A percentile compares a stretch with the other conserved stretches of the same genome.
Evolutionary conservation across 2,888 invertebrate genomes (phyloP).

Genomic region (Drosophila falleni): DNA sequence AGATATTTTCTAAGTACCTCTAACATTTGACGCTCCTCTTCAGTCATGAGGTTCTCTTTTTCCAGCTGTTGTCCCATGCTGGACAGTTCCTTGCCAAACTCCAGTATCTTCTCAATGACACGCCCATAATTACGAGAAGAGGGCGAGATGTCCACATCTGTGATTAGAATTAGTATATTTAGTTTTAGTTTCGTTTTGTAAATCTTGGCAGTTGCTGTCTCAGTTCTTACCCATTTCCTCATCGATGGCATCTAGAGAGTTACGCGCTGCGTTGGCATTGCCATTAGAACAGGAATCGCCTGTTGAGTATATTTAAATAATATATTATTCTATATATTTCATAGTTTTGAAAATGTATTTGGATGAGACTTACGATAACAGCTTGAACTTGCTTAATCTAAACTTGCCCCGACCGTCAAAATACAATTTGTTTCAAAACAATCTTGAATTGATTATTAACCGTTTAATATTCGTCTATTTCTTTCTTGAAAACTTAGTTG

Average conservation of each 20-base stretch:
- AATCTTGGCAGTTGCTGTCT: background rate
- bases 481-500: background rate
- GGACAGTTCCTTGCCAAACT: slow-evolving; percentile 97
- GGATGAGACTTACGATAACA: background rate
- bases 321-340: background rate
- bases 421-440: background rate
- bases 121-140: slow-evolving; percentile 84
- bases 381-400: background rate
- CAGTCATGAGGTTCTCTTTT: slow-evolving; percentile 92
- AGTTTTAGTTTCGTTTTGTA: background rate
- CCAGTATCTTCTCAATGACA: slow-evolving; percentile 96
- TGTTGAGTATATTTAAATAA: slow-evolving; percentile 41
- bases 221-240: slow-evolving; percentile 89
- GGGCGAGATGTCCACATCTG: slow-evolving; percentile 84
- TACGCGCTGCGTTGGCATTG: slow-evolving; percentile 86
- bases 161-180: background rate
- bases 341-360: background rate
- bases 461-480: background rate
- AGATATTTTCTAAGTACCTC: slow-evolving; percentile 87
- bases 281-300: slow-evolving; percentile 85
- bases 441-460: background rate
- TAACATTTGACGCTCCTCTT: slow-evolving; percentile 94
- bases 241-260: slow-evolving; percentile 88
- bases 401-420: background rate
- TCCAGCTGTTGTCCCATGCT: slow-evolving; percentile 94